phyloP scores from a whole-genome alignment of 2,113 vertebrate genomes.

The Clarias gariepinus region DNA sequence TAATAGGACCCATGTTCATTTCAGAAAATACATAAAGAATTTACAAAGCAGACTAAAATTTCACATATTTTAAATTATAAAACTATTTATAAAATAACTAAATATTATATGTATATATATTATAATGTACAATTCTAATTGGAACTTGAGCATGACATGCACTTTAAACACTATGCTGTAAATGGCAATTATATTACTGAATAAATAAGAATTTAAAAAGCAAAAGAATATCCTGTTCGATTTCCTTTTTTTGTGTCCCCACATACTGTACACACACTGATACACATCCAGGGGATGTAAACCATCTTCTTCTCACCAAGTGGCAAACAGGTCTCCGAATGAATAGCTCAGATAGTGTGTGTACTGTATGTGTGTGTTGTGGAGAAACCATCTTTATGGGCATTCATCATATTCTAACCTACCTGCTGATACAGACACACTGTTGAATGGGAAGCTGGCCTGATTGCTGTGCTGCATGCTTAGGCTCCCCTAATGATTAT shows the following conservation, averaged over 20 bases:
- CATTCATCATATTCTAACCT: conserved; percentile 38
- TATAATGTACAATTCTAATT: neutral
- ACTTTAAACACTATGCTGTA: neutral
- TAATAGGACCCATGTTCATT: neutral
- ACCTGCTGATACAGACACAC: conserved; percentile 34
- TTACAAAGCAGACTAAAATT: neutral
- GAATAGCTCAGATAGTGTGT: conserved; percentile 18
- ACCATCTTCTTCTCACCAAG: conserved; percentile 26
- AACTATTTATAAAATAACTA: neutral
- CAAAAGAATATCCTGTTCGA: neutral
- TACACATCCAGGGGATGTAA: conserved; percentile 30
- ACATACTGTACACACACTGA: neutral
- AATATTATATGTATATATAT: neutral
- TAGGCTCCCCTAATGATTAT: neutral
- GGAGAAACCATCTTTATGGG: neutral
- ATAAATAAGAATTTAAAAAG: neutral
- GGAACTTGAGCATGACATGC: neutral
- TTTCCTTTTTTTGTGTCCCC: neutral
- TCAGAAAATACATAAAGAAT: neutral
- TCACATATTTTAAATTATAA: neutral
- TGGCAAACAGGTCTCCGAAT: conserved; percentile 55
- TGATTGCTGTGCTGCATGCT: conserved; percentile 20
- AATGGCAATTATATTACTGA: neutral
- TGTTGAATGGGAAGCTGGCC: conserved; percentile 15
- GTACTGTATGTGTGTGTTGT: neutral